These are phyloP conservation scores for Eupithecia pulchellata DNA, from an alignment of 2,888 invertebrate species.

Conservation along the genomic window DNA sequence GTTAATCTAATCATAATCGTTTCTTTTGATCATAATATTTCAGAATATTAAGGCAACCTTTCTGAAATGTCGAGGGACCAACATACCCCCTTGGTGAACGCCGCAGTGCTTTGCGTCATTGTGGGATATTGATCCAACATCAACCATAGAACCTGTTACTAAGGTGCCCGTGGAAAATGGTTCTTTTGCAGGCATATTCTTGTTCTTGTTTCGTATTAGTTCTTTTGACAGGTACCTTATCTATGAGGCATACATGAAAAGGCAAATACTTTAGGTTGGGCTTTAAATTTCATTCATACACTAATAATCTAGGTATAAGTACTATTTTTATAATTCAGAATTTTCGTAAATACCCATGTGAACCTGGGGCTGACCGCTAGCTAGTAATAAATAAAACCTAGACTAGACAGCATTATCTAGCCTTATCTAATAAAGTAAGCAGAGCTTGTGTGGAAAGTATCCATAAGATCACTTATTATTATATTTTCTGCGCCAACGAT, in stretches of 20 bases:
- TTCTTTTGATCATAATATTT: background rate
- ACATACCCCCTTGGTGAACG: conserved; percentile 44
- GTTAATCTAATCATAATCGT: background rate
- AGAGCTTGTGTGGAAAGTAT: too few relatives aligned
- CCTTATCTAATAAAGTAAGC: too few relatives aligned
- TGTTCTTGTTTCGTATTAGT: background rate
- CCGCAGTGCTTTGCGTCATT: conserved; percentile 55
- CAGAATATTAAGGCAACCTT: conserved; percentile 33
- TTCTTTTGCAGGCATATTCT: conserved; percentile 19
- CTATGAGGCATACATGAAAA: too few relatives aligned
- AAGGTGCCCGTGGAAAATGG: conserved; percentile 34
- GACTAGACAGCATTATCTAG: too few relatives aligned
- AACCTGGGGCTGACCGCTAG: too few relatives aligned
- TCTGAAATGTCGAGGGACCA: conserved; percentile 59
- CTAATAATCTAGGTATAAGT: too few relatives aligned
- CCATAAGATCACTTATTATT: too few relatives aligned
- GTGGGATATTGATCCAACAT: conserved; percentile 67
- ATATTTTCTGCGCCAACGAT: too few relatives aligned
- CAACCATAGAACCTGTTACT: conserved; percentile 51
- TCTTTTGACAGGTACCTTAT: background rate
- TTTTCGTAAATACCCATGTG: too few relatives aligned
- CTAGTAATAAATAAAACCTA: too few relatives aligned
- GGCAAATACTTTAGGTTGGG: background rate
- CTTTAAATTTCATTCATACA: too few relatives aligned
- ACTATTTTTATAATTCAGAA: too few relatives aligned